A percentile compares a stretch with the other conserved stretches of the same genome.
These are phyloP conservation scores for Acanthurus leucopareius DNA, from an alignment of 2,797 vertebrate genomes.

Conservation along the genomic window DNA sequence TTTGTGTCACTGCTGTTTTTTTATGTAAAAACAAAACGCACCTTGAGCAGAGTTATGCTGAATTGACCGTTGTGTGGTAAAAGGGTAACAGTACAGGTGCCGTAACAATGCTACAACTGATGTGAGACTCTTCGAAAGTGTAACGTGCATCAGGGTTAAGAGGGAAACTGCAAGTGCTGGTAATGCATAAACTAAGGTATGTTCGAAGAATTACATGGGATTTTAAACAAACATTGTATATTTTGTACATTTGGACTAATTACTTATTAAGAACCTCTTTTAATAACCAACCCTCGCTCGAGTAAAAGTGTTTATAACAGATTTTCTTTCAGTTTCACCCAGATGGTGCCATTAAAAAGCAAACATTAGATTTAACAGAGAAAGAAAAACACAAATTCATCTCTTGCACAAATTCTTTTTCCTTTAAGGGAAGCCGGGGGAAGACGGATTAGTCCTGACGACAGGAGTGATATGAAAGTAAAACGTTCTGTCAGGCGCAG, in stretches of 20 bases:
- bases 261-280: background rate
- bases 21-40: too few relatives aligned
- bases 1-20: too few relatives aligned
- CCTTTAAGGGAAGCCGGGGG: background rate
- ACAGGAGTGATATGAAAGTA: constrained; percentile 22
- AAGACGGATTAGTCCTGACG: background rate
- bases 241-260: background rate
- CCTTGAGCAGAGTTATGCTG: too few relatives aligned
- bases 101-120: background rate
- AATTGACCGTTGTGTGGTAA: too few relatives aligned
- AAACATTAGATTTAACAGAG: background rate
- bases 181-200: too few relatives aligned
- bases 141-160: too few relatives aligned
- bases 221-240: background rate
- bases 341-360: background rate
- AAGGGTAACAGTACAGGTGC: too few relatives aligned
- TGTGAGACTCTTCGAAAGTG: background rate
- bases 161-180: too few relatives aligned
- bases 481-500: constrained; percentile 10
- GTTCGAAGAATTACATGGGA: background rate
- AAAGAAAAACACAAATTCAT: background rate
- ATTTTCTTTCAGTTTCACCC: background rate
- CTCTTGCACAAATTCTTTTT: background rate
- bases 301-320: background rate
- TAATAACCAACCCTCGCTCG: background rate